Base-by-base conservation (phyloP, 2,888 invertebrate species). In the Ichneumoninae sp. region DNA sequence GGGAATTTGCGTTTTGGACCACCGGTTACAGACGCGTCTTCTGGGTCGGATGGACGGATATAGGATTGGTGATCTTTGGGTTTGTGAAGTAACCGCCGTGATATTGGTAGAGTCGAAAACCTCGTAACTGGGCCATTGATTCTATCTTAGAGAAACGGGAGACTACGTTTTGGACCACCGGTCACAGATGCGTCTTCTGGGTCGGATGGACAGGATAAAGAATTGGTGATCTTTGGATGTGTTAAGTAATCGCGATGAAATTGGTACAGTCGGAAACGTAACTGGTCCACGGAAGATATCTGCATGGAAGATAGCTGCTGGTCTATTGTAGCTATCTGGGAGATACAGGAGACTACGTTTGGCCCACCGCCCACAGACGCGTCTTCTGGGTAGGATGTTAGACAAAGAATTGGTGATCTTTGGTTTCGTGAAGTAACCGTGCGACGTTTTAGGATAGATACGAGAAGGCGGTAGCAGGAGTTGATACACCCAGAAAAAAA, bases 261-360 rank as follows among this genome's bases (percentile, higher is more conserved):
- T 71, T 19, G 26, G 54, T 40, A 71, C 8, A 54, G 57, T 57
- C 22, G 33, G 36, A 22, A 16, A 2, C 71, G 40, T 71, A 71
- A 71, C 36, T 71, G 16, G n/a, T n/a, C 4, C 16, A 30, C n/a
- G n/a, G n/a, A n/a, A n/a, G n/a, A n/a, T n/a, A n/a, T n/a, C n/a
- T n/a, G n/a, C n/a, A n/a, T n/a, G n/a, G n/a, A n/a, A n/a, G n/a
- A n/a, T n/a, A n/a, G n/a, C n/a, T n/a, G n/a, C n/a, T 60, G 8
- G 8, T 7, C 1, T 5, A n/a, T n/a, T n/a, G n/a, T n/a, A n/a
- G n/a, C 0, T 19, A 33, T 0, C 33, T 6, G 1, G 7, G 52
- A n/a, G 4, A 40, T 8, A 8, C 8, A 1, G 8, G n/a, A 52
- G 6, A 22, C 5, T 52, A 0, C 7, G 19, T 19, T 6, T 52